These are phyloP conservation scores for Anarrhichthys ocellatus DNA, from an alignment of 2,113 vertebrate genomes.

Conservation along the genomic window DNA sequence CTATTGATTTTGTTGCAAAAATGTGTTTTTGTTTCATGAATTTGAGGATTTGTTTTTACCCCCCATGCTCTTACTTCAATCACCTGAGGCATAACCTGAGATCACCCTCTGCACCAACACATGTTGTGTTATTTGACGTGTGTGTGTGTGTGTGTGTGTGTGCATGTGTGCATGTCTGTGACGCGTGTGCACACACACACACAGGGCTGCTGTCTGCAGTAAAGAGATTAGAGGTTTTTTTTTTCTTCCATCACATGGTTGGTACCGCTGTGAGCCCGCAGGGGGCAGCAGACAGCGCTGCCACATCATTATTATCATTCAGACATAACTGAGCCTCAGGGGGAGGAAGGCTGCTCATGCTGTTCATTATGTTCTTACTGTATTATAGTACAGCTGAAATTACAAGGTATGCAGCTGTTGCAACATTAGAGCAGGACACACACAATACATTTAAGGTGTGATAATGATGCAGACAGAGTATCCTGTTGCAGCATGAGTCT, in stretches of 20 bases:
- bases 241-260: slow-evolving; percentile 21
- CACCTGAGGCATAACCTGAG: neutral
- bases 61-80: neutral
- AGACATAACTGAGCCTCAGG: slow-evolving; percentile 27
- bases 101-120: neutral
- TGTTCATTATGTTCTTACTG: slow-evolving; percentile 8
- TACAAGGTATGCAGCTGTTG: slow-evolving; percentile 19
- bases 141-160: neutral
- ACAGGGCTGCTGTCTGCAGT: slow-evolving; percentile 45
- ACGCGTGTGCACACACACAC: too few relatives aligned
- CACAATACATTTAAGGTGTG: slow-evolving; percentile 7
- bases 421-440: slow-evolving; percentile 1
- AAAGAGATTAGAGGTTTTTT: slow-evolving; percentile 53
- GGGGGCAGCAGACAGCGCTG: slow-evolving; percentile 69
- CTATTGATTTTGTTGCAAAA: slow-evolving; percentile 1
- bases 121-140: slow-evolving; percentile 21
- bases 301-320: slow-evolving; percentile 22
- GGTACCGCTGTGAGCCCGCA: slow-evolving; percentile 44
- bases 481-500: slow-evolving; percentile 1
- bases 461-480: slow-evolving; percentile 10
- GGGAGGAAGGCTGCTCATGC: slow-evolving; percentile 15
- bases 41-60: neutral
- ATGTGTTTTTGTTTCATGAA: neutral
- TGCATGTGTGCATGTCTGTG: neutral
- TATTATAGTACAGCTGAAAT: slow-evolving; percentile 4